These are phyloP conservation scores for Tetramorium parvispinum DNA, from an alignment of 1,140 invertebrate genomes.

Conservation along the genomic window DNA sequence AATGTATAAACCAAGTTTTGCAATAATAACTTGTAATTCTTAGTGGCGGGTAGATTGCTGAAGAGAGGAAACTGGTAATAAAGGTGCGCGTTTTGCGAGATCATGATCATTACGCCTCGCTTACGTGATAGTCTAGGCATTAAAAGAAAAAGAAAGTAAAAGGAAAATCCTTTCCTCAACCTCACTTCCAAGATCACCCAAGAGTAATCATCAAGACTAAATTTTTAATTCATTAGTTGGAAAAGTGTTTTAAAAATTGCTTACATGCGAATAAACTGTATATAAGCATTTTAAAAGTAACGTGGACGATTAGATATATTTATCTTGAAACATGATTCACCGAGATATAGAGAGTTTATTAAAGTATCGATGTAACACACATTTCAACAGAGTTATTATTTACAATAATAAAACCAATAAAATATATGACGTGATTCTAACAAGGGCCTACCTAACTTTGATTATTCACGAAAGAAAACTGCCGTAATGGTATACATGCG, in stretches of 20 bases:
- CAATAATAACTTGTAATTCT: background rate
- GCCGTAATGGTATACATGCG: background rate
- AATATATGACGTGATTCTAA: background rate
- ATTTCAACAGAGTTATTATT: background rate
- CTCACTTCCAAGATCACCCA: constrained; percentile 57
- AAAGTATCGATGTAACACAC: background rate
- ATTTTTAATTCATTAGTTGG: constrained; percentile 1
- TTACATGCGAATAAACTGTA: background rate
- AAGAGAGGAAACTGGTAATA: constrained; percentile 43
- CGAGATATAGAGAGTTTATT: background rate
- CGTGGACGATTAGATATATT: background rate
- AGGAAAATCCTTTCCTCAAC: constrained; percentile 43
- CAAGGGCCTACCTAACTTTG: background rate
- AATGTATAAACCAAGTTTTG: background rate
- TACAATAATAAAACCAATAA: background rate
- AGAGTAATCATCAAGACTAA: constrained; percentile 44
- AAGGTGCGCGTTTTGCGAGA: background rate
- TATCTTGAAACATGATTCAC: background rate
- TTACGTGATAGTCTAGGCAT: background rate
- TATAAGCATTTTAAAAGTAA: background rate
- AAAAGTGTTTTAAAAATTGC: background rate
- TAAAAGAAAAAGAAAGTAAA: constrained; percentile 10
- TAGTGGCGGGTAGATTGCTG: background rate
- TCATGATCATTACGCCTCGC: constrained; percentile 41
- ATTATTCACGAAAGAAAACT: background rate